Evolutionary conservation across 2,113 vertebrate species (phyloP).

Genomic region (Megalops atlanticus): DNA sequence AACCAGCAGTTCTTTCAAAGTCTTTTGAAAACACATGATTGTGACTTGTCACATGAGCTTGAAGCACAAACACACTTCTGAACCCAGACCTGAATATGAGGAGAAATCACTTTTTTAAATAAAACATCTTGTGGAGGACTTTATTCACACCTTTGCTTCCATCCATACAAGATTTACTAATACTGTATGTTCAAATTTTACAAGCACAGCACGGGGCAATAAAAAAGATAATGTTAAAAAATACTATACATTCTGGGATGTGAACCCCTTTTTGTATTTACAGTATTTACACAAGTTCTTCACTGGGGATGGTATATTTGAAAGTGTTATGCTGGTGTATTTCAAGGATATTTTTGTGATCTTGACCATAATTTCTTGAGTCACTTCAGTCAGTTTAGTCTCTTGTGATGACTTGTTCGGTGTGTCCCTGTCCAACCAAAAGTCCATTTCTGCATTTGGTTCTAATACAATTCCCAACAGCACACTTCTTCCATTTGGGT

Average conservation of each 20-base stretch:
- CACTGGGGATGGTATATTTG: neutral
- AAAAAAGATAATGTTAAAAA: slow-evolving; percentile 35
- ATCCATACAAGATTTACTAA: slow-evolving; percentile 9
- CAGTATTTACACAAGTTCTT: slow-evolving; percentile 36
- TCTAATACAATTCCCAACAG: neutral
- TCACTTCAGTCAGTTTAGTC: neutral
- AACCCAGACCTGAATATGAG: no score
- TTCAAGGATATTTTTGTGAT: slow-evolving; percentile 4
- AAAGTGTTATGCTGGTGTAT: slow-evolving; percentile 24
- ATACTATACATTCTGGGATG: slow-evolving; percentile 45
- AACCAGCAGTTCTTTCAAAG: no score
- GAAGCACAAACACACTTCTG: neutral
- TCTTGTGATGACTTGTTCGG: neutral
- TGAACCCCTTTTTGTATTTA: slow-evolving; percentile 26
- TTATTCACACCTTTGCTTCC: slow-evolving; percentile 3
- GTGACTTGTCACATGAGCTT: no score
- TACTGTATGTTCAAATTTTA: slow-evolving; percentile 18
- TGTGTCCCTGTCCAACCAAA: neutral
- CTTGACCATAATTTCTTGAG: neutral
- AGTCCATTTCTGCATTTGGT: neutral
- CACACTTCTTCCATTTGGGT: neutral
- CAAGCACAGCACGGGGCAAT: slow-evolving; percentile 8
- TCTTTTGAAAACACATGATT: no score
- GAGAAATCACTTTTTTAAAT: neutral
- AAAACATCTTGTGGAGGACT: neutral